Conservation (phyloP, 2,113 vertebrate species). For the Turdus rufiventris region DNA sequence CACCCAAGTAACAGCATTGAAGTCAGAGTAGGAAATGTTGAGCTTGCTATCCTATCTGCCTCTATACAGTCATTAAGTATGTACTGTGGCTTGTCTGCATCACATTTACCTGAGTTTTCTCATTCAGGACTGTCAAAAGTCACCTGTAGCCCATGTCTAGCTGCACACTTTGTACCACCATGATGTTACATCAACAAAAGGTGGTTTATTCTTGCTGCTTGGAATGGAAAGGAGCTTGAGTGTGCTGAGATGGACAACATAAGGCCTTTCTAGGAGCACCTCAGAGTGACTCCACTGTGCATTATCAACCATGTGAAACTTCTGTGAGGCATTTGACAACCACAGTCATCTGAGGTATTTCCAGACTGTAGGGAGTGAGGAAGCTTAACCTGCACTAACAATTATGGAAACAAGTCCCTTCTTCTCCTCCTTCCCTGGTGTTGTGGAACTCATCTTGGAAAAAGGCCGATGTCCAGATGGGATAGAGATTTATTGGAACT, state of each 20-base stretch:
- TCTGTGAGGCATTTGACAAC: not conserved
- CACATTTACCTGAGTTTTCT: not conserved
- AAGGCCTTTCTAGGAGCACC: not conserved
- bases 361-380: accelerated
- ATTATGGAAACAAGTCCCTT: not conserved
- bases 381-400: not conserved
- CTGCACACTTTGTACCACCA: not conserved
- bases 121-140: not conserved
- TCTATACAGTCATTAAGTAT: not conserved
- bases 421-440: not conserved
- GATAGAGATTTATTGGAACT: not conserved
- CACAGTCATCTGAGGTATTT: not conserved
- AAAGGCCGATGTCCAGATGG: not conserved
- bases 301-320: not conserved
- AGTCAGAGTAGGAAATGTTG: not conserved
- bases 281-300: not conserved
- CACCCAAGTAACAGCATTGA: not conserved
- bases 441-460: not conserved
- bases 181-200: not conserved
- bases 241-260: not conserved
- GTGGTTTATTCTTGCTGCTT: not conserved
- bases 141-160: not conserved
- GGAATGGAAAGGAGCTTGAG: not conserved
- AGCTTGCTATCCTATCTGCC: not conserved
- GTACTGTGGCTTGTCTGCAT: not conserved